phyloP scores from a whole-genome alignment of 2,888 invertebrate species.

The Amitus sp. region DNA sequence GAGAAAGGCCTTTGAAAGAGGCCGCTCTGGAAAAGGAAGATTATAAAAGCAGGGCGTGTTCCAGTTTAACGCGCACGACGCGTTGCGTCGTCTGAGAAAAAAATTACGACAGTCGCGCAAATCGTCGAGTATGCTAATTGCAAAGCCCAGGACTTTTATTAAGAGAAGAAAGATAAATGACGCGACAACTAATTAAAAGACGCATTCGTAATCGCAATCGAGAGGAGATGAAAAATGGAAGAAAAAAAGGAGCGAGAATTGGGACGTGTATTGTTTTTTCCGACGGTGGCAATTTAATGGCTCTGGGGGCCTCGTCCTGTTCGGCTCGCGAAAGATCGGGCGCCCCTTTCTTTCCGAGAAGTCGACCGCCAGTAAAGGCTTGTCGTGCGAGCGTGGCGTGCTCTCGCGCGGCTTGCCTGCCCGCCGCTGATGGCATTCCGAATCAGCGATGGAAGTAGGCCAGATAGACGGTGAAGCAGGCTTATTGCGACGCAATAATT shows the following conservation, averaged over 20 bases:
- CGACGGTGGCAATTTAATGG: constrained; percentile 7
- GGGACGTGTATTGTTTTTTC: constrained; percentile 1
- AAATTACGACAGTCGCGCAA: too few relatives aligned
- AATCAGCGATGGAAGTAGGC: constrained; percentile 58
- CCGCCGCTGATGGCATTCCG: constrained; percentile 33
- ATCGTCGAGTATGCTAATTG: too few relatives aligned
- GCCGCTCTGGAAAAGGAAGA: too few relatives aligned
- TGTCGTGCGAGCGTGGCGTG: constrained; percentile 32
- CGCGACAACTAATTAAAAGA: too few relatives aligned
- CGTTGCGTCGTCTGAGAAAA: too few relatives aligned
- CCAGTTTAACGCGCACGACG: too few relatives aligned
- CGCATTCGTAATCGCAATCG: neutral
- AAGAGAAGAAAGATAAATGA: too few relatives aligned
- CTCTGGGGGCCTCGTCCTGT: too few relatives aligned
- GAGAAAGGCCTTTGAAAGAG: too few relatives aligned
- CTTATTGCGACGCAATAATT: constrained; percentile 59
- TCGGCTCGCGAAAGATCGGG: constrained; percentile 13
- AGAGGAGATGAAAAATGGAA: neutral
- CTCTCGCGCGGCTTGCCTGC: constrained; percentile 8
- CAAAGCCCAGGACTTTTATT: too few relatives aligned
- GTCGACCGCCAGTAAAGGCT: constrained; percentile 27
- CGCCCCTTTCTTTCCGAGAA: constrained; percentile 30
- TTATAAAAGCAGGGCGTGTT: too few relatives aligned
- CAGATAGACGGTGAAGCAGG: constrained; percentile 53
- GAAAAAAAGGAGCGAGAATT: constrained; percentile 1